Base-by-base conservation (phyloP, 2,797 vertebrate genomes). In the Sus cebifrons region DNA sequence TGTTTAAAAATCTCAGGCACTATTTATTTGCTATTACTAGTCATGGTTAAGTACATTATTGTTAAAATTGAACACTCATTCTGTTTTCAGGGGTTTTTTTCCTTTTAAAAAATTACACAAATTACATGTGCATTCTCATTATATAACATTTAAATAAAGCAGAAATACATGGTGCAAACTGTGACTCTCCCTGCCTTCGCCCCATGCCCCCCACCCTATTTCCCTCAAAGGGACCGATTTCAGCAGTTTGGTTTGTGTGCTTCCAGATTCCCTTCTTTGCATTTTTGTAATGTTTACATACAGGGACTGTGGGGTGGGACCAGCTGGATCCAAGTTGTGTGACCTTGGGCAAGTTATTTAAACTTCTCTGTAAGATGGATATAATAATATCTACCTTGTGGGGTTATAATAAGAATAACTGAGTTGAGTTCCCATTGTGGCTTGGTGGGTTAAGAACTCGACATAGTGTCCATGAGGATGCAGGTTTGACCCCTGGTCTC, bases 321-420 rank as follows among this genome's bases (percentile, higher is more conserved):
- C 32, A 82, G 27, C 64, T 21, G 13, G 15, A 14, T 56, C 49
- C 56, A 2, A 16, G 58, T 62, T 14, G 20, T 6, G 75, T 62
- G 74, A 52, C 70, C 40, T 74, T 17, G 29, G 64, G 85, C 91
- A 78, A 5, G 4, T 56, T 40, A 11, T 16, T 49, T 49, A 49
- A 74, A 25, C 5, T 3, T 67, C 68, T 86, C 64, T 83, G 3
- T 62, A 29, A 64, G 18, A 16, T 44, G 62, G 27, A 83, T 70
- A 27, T 44, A 14, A 7, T 14, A 40, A 3, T 20, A 5, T 20
- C 32, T 54, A 7, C 21, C 49, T 86, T 1, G 0, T 36, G 4
- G 20, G 11, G 23, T 70, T 71, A 23, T 10, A 9, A n/a, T 15
- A 25, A 54, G 36, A 65, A 29, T 27, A 11, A 67, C 40, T 7